Evolutionary conservation across 2,888 invertebrate species (phyloP).

Genomic region (Orthosia gracilis): DNA sequence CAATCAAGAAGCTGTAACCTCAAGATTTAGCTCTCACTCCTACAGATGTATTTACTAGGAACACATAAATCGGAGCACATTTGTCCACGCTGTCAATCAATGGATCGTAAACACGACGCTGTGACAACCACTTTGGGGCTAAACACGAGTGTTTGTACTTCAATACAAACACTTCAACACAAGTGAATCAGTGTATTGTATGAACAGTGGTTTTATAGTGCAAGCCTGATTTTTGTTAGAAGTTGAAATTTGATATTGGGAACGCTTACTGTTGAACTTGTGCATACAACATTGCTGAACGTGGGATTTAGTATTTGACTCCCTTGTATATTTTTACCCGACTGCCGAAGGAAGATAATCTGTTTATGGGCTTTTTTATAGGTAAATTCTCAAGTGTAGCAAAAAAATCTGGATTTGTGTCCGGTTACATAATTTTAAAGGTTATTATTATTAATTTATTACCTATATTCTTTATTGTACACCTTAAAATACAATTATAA

Average conservation of each 20-base stretch:
- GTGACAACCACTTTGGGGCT: neutral
- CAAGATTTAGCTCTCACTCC: neutral
- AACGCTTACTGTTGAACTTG: neutral
- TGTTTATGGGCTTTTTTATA: neutral
- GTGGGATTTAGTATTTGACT: neutral
- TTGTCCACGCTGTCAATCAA: conserved; percentile 36
- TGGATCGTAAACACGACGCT: conserved; percentile 28
- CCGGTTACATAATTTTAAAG: too few relatives aligned
- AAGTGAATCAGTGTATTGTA: conserved; percentile 4
- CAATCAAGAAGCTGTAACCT: neutral
- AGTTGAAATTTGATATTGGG: neutral
- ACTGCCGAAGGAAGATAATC: too few relatives aligned
- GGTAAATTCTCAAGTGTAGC: too few relatives aligned
- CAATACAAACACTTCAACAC: neutral
- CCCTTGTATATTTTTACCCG: too few relatives aligned
- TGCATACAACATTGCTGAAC: neutral
- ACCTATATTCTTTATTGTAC: too few relatives aligned
- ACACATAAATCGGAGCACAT: conserved; percentile 4
- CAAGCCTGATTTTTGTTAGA: conserved; percentile 1
- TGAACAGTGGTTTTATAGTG: neutral
- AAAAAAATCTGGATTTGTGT: neutral
- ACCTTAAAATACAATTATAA: too few relatives aligned
- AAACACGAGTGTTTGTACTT: neutral
- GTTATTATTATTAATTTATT: too few relatives aligned
- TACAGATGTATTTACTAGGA: conserved; percentile 8